phyloP scores from a whole-genome alignment of 1,140 invertebrate genomes.

The Psilanteris sp. region DNA sequence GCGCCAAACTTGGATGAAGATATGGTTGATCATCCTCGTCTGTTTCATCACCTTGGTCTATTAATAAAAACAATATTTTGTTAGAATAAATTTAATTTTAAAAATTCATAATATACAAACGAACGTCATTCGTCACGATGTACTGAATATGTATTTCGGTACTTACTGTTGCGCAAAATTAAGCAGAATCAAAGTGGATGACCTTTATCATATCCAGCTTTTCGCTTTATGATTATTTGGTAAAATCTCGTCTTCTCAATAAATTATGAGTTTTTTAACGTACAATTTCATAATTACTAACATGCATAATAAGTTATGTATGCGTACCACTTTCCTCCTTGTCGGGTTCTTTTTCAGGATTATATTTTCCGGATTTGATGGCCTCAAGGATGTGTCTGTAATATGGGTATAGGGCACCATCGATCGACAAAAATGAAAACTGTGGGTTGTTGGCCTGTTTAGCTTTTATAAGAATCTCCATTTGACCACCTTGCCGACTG shows the following conservation, averaged over 20 bases:
- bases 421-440: conserved; percentile 95
- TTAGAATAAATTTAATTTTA: conserved; percentile 17
- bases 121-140: conserved; percentile 54
- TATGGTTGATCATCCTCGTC: conserved; percentile 84
- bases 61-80: conserved; percentile 64
- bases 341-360: conserved; percentile 81
- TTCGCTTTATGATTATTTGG: conserved; percentile 57
- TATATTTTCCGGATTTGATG: conserved; percentile 91
- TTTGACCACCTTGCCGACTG: conserved; percentile 94
- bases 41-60: conserved; percentile 80
- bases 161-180: conserved; percentile 78
- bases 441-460: conserved; percentile 96
- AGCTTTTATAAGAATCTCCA: conserved; percentile 98
- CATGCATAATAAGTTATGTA: conserved; percentile 66
- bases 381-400: conserved; percentile 91
- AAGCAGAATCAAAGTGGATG: conserved; percentile 76
- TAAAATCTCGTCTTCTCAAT: conserved; percentile 63
- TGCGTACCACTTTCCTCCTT: conserved; percentile 80
- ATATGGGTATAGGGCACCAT: conserved; percentile 91
- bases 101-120: conserved; percentile 44
- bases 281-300: conserved; percentile 60
- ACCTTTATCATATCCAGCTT: conserved; percentile 73
- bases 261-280: conserved; percentile 62
- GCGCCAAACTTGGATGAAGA: conserved; percentile 89
- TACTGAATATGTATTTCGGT: conserved; percentile 65